phyloP scores from a whole-genome alignment of 1,140 invertebrate genomes.

The Zaprionus africanus region DNA sequence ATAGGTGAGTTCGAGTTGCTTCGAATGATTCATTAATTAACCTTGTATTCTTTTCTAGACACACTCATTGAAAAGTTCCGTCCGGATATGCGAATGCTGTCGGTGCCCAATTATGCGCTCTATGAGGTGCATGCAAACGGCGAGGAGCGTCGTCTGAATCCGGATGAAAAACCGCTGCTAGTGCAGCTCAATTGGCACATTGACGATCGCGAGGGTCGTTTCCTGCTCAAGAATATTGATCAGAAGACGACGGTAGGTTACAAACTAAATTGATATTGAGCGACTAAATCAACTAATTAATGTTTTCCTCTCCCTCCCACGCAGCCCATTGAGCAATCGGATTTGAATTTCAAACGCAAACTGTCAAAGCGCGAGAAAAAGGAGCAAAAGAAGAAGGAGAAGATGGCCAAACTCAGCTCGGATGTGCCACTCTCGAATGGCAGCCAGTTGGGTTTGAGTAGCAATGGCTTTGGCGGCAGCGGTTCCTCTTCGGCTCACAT shows the following conservation, averaged over 20 bases:
- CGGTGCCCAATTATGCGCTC: constrained; percentile 96
- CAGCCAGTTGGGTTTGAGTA: constrained; percentile 81
- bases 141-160: constrained; percentile 95
- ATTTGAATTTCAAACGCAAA: constrained; percentile 91
- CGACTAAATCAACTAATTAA: background rate
- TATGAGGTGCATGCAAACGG: constrained; percentile 99
- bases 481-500: constrained; percentile 75
- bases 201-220: constrained; percentile 98
- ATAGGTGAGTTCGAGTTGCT: constrained; percentile 85
- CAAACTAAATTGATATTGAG: background rate
- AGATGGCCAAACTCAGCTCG: constrained; percentile 93
- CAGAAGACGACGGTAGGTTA: constrained; percentile 89
- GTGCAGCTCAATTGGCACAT: constrained; percentile 99
- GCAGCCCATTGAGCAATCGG: constrained; percentile 81
- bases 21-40: background rate
- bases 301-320: background rate
- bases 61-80: constrained; percentile 99
- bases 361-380: constrained; percentile 99
- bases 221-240: constrained; percentile 95
- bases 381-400: constrained; percentile 98
- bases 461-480: constrained; percentile 57
- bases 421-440: constrained; percentile 86
- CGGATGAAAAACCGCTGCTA: constrained; percentile 96
- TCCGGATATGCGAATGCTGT: constrained; percentile 99
- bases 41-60: constrained; percentile 46